A percentile compares a stretch with the other conserved stretches of the same genome.
phyloP scores from a whole-genome alignment of 2,888 invertebrate genomes.

The Deilephila porcellus region DNA sequence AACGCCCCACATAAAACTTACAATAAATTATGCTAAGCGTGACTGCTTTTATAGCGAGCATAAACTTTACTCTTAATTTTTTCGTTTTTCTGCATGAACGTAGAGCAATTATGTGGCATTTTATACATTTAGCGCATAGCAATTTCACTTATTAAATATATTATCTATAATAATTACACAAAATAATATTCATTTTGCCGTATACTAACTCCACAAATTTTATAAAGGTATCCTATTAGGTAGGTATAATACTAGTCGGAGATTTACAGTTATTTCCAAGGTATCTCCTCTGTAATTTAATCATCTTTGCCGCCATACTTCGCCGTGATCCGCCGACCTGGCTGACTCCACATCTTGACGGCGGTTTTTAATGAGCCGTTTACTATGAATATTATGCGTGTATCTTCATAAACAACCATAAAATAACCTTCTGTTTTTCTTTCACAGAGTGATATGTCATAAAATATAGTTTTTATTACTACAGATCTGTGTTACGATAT shows the following conservation, averaged over 20 bases:
- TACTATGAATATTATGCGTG: slow-evolving; percentile 39
- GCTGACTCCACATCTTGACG: slow-evolving; percentile 60
- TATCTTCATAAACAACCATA: slow-evolving; percentile 60
- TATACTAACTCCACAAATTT: too few species aligned
- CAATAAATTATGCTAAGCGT: slow-evolving; percentile 24
- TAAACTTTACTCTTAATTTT: slow-evolving; percentile 23
- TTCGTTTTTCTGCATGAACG: neutral
- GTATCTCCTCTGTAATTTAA: neutral
- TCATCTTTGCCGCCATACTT: slow-evolving; percentile 49
- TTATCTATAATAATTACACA: too few species aligned
- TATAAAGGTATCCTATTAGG: neutral
- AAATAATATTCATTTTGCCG: too few species aligned
- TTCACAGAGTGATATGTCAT: slow-evolving; percentile 36
- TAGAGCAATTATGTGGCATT: neutral
- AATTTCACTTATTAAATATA: too few species aligned
- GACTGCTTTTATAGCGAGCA: slow-evolving; percentile 16
- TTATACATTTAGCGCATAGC: too few species aligned
- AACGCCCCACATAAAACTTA: slow-evolving; percentile 20
- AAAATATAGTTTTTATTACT: slow-evolving; percentile 25
- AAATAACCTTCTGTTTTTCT: slow-evolving; percentile 50
- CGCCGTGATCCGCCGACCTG: slow-evolving; percentile 45
- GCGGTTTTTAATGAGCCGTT: slow-evolving; percentile 74
- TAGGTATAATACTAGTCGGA: neutral
- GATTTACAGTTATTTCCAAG: neutral
- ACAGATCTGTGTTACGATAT: slow-evolving; percentile 20